Base-by-base conservation (phyloP, 1,140 invertebrate species). In the Drosophila nigrodunni region DNA sequence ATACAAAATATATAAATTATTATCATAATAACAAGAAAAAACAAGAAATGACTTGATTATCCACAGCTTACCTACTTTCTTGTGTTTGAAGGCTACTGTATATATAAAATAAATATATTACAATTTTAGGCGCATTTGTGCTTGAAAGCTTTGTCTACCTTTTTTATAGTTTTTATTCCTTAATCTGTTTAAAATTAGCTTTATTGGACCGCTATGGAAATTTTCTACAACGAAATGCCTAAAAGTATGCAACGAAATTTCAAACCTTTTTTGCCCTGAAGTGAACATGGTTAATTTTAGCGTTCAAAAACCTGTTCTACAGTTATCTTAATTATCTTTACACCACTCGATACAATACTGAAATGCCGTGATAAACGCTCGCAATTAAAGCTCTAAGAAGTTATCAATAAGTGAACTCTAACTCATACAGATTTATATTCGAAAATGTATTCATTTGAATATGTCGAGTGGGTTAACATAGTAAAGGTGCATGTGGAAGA, bases 181-280 rank as follows among this genome's bases (percentile, higher is more conserved):
- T 15, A 15, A 0, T 21, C 18, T 21, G 0, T 21, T 21, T 21
- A 1, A 21, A 21, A 21, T 21, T 21, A 21, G 18, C 18, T 1
- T 21, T 21, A 2, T 11, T 6, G 4, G 4, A 30, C 25, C 25
- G 25, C 4, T 3, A 2, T 30, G 18, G 18, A 30, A 30, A 30
- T 30, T 30, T 30, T 0, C 3, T 30, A 30, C 25, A 30, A 30
- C 25, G 6, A 30, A 30, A 30, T 41, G 39, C 52, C 65, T 58
- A 50, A 68, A 58, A 68, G 35, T 72, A 58, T 58, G 54, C 44
- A 46, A 62, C n/a, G 35, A 37, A 52, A 69, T 5, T 49, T 25
- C 0, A 49, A 10, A 25, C 8, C 25, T 3, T 3, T 30, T 30
- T 30, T 3, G 3, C 37, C 3, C 9, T 37, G 8, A 39, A 39